A percentile compares a stretch with the other conserved stretches of the same genome.
Evolutionary conservation across 2,113 vertebrate species (phyloP).

Genomic region (Galeopterus variegatus): DNA sequence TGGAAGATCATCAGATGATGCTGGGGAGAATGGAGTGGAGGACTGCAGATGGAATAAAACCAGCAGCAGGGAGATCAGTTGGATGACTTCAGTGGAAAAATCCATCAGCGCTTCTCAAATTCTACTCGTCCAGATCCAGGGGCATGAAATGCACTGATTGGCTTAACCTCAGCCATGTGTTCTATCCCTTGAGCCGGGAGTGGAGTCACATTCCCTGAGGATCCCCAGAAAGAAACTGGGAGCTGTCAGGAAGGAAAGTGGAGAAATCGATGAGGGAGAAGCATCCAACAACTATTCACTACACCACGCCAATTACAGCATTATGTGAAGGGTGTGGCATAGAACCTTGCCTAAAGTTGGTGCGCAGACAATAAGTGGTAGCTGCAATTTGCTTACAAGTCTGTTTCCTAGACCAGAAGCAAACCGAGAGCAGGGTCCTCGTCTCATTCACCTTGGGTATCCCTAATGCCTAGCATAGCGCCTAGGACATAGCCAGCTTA

Average conservation of each 20-base stretch:
- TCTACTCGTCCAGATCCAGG: conserved; percentile 3
- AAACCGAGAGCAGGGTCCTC: neutral
- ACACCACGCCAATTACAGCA: neutral
- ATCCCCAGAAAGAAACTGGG: neutral
- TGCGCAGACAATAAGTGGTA: neutral
- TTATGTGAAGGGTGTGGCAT: neutral
- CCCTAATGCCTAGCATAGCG: neutral
- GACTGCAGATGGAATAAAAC: neutral
- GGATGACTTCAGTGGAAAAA: neutral
- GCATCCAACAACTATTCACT: neutral
- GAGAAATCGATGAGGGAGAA: neutral
- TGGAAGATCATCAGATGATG: neutral
- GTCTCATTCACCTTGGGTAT: neutral
- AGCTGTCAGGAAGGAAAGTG: too few species aligned
- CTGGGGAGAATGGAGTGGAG: neutral
- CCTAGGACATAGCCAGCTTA: neutral
- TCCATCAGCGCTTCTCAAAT: neutral
- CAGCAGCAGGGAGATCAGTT: neutral
- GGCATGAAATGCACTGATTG: neutral
- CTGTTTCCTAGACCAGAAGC: neutral
- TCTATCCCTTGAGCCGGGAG: neutral
- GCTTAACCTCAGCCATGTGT: neutral
- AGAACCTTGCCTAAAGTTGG: neutral
- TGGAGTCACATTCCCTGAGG: neutral
- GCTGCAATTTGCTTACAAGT: neutral